Evolutionary conservation across 2,797 vertebrate genomes (phyloP).

Genomic region (Sarcoramphus papa): DNA sequence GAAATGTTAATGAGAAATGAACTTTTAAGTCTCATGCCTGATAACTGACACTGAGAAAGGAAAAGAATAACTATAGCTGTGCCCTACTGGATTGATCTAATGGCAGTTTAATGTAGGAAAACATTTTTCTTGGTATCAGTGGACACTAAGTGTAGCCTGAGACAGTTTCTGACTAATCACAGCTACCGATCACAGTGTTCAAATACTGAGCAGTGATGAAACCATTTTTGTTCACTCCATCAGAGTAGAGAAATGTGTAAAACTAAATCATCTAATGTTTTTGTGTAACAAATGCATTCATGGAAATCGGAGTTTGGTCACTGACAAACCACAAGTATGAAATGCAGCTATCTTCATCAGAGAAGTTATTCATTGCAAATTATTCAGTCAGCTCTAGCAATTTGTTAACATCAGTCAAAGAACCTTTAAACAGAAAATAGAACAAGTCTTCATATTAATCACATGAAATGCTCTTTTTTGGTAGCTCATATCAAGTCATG

Average conservation of each 20-base stretch:
- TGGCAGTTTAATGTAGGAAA: not conserved
- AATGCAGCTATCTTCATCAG: not conserved
- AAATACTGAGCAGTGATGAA: not conserved
- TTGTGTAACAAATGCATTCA: not conserved
- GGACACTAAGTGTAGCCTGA: not conserved
- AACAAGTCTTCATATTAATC: not conserved
- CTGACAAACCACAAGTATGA: not conserved
- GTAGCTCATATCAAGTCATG: not conserved
- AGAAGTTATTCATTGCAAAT: not conserved
- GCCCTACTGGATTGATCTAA: not conserved
- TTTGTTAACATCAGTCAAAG: not conserved
- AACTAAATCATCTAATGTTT: not conserved
- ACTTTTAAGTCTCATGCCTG: not conserved
- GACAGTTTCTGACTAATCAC: not conserved
- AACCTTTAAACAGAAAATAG: not conserved
- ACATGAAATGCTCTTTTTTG: not conserved
- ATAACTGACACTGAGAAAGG: not conserved
- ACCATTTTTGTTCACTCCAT: not conserved
- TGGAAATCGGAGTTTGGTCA: not conserved
- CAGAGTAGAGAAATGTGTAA: not conserved
- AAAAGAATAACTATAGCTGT: not conserved
- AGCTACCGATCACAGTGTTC: not conserved
- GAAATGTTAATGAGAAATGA: not conserved
- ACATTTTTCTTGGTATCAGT: not conserved
- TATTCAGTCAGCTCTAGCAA: not conserved